These are phyloP conservation scores for Lepidostoma basale DNA, from an alignment of 1,140 invertebrate genomes.

Conservation along the genomic window DNA sequence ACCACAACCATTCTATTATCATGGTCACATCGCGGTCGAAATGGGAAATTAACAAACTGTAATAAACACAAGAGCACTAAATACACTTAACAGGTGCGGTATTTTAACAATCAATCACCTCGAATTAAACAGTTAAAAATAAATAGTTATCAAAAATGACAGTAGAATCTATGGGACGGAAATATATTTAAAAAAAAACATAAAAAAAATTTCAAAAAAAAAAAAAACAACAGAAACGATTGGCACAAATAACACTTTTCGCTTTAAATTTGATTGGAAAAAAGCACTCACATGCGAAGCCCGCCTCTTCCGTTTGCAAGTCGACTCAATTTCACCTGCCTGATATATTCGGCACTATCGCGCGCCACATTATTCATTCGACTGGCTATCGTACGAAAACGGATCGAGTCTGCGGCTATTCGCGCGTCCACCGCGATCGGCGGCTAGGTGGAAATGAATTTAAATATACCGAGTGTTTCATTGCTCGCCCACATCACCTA, in stretches of 20 bases:
- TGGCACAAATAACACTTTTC: not conserved
- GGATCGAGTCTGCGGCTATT: not conserved
- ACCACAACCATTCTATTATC: slow-evolving; percentile 1
- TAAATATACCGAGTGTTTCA: slow-evolving; percentile 22
- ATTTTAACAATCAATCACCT: not conserved
- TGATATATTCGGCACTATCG: slow-evolving; percentile 26
- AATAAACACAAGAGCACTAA: no score
- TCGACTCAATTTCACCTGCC: slow-evolving; percentile 28
- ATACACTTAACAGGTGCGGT: no score
- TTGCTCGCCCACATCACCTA: slow-evolving; percentile 23
- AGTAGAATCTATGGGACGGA: not conserved
- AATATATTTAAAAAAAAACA: not conserved
- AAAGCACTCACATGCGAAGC: slow-evolving; percentile 26
- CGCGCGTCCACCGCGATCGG: slow-evolving; percentile 6
- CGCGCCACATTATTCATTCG: slow-evolving; percentile 29
- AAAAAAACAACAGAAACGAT: not conserved
- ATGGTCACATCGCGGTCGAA: not conserved
- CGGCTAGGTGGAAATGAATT: slow-evolving; percentile 30
- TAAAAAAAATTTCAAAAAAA: no score
- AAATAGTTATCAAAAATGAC: not conserved
- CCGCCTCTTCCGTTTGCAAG: slow-evolving; percentile 21
- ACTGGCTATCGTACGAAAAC: slow-evolving; percentile 4
- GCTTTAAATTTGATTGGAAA: not conserved
- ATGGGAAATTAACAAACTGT: slow-evolving; percentile 8
- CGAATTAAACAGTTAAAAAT: no score